Base-by-base conservation (phyloP, 2,888 invertebrate genomes). In the Vesta saturnalis region DNA sequence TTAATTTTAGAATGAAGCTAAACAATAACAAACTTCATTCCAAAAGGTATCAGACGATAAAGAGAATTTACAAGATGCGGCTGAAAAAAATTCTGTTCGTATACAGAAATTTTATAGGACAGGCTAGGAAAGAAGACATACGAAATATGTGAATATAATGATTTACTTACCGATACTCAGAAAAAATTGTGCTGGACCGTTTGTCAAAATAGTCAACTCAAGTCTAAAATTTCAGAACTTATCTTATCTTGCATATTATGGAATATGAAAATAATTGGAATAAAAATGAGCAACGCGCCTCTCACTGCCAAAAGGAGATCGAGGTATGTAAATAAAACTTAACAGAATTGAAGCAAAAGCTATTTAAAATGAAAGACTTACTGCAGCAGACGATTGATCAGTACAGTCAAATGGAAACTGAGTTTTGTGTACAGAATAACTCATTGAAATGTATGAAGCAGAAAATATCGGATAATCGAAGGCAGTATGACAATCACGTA, bases 41-140 rank as follows among this genome's bases (percentile, higher is more conserved):
- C 15, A 39, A 23, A 57, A 56, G 5, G 18, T 64, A 22, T 47
- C 43, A 19, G 19, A 15, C 12, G 18, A 54, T 1, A 63, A 68
- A 8, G 55, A 60, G 19, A 60, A 64, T 18, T 23, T 59, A 21
- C 49, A 57, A 14, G 16, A 21, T 5, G 57, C 61, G 14, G 22
- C 52, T 1, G 57, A 49, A 12, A 1, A 43, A 39, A 30, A 73
- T 15, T 52, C 56, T 1, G 68, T 75, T 8, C 80, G 79, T 69
- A 80, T 83, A 47, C 72, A 72, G 46, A 80, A 82, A 72, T 73
- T n/a, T n/a, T 83, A 5, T 77, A 81, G 66, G 67, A 71, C 60
- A 70, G 78, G 2, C 72, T 83, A 6, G 75, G 73, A 16, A 77
- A 66, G 78, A 80, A 72, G 77, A 80, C 55, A 46, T 4, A 15